Base-by-base conservation (phyloP, 53 echinoderm and acorn worm genomes). In the Henricia sp. region DNA sequence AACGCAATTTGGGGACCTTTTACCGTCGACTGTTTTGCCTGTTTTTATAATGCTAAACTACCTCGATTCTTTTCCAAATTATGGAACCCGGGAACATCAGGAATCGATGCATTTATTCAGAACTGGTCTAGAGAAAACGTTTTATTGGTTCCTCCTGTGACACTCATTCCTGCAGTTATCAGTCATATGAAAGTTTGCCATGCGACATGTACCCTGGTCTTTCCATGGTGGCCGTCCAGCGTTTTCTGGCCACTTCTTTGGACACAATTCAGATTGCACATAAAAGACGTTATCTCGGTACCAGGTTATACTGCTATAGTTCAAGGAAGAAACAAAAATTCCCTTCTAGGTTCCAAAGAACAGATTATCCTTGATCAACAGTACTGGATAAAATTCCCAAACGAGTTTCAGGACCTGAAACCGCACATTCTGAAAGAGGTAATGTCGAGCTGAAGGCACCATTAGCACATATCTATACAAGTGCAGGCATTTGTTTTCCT, bases 61-160 rank as follows among this genome's bases (percentile, higher is more conserved):
- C 75, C 75, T 9, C 38, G 55, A 25, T 75, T 58, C 43, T 76
- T 76, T 42, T 86, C 76, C 2, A 20, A 43, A 16, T 76, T 39
- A 6, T 76, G 76, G 76, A 76, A 76, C 28, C 76, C 76, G 4
- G 59, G 59, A 3, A 28, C 76, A 13, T 19, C 17, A 2, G 76
- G 39, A 8, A 32, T 76, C 0, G 76, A 76, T 17, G 62, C 77
- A 26, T 77, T 77, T 43, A 63, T 63, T 29, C 77, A 77, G 21
- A 32, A 62, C 30, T 77, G 77, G 34, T 3, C 77, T 6, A 2
- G n/a, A 0, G 60, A 77, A 42, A 77, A 77, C 12, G 16, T 19
- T n/a, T 21, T 62, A 8, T 20, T 77, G 20, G 77, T 77, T 9
- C 77, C 77, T 12, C 77, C 48, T 3, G 19, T 77, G 1, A 21